Evolutionary conservation across 2,113 vertebrate species (phyloP).

Genomic region (Acanthisitta chloris): DNA sequence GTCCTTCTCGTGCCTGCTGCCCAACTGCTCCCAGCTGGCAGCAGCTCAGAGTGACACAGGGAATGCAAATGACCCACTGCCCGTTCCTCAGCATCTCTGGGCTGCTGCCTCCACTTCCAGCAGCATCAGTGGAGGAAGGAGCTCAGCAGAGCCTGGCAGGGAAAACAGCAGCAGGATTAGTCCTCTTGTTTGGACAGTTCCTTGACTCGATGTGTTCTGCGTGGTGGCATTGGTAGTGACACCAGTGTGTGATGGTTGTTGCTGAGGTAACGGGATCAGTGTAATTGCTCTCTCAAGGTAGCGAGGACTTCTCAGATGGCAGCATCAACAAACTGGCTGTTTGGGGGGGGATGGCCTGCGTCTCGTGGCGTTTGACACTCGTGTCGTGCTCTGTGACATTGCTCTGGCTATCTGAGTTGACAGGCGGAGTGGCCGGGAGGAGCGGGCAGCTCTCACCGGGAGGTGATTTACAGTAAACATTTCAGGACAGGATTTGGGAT

Average conservation of each 20-base stretch:
- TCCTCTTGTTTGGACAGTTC: not conserved
- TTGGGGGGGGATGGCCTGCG: not conserved
- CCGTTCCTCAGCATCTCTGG: not conserved
- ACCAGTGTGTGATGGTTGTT: conserved; percentile 1
- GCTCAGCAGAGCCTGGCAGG: not conserved
- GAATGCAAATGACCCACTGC: not conserved
- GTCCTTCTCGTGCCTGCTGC: not conserved
- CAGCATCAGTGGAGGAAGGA: fast-evolving
- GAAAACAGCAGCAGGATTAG: not conserved
- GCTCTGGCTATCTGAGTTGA: not conserved
- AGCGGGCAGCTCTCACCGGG: not conserved
- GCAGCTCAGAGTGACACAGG: not conserved
- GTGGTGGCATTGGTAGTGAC: not conserved
- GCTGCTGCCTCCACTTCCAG: not conserved
- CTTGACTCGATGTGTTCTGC: not conserved
- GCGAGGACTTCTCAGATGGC: not conserved
- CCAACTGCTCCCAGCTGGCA: not conserved
- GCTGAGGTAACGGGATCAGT: conserved; percentile 49
- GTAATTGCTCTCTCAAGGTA: not conserved
- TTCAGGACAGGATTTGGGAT: not conserved
- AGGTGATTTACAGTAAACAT: not conserved
- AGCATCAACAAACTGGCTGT: not conserved
- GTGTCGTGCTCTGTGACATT: fast-evolving
- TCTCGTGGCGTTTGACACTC: not conserved
- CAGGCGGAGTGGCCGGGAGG: not conserved